A percentile compares a stretch with the other conserved stretches of the same genome.
phyloP scores from a whole-genome alignment of 2,797 vertebrate genomes.

The Nannoperca obscura region DNA sequence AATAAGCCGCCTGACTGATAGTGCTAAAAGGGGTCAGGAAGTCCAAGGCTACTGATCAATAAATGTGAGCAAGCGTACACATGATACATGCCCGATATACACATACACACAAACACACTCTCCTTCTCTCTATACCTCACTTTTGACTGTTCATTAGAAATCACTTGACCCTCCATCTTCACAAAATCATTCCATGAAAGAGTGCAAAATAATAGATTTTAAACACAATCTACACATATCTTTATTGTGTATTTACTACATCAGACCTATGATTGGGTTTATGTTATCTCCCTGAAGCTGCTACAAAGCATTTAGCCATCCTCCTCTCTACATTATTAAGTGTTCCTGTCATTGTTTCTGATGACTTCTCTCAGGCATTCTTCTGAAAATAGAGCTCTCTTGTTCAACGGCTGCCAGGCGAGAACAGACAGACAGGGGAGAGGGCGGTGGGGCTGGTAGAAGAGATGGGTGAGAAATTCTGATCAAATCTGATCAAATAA shows the following conservation, averaged over 20 bases:
- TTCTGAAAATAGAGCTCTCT: constrained; percentile 67
- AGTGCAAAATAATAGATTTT: constrained; percentile 26
- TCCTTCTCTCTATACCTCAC: background rate
- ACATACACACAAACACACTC: constrained; percentile 36
- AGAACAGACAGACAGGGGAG: constrained; percentile 32
- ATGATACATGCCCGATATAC: constrained; percentile 35
- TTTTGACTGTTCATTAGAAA: constrained; percentile 41
- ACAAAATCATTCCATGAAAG: constrained; percentile 34
- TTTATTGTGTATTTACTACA: constrained; percentile 47
- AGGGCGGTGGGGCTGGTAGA: constrained; percentile 33
- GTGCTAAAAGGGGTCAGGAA: constrained; percentile 78
- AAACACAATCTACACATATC: constrained; percentile 27
- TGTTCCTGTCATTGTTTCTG: constrained; percentile 61
- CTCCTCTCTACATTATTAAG: constrained; percentile 54
- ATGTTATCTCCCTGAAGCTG: constrained; percentile 33
- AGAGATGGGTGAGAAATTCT: constrained; percentile 32
- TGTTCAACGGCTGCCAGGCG: constrained; percentile 49
- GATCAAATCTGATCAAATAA: constrained; percentile 70
- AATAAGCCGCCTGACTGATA: constrained; percentile 68
- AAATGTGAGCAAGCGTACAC: constrained; percentile 61
- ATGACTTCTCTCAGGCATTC: constrained; percentile 61
- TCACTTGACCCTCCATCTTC: constrained; percentile 17
- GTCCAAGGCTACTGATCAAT: constrained; percentile 73
- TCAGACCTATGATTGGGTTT: constrained; percentile 36
- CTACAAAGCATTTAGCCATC: constrained; percentile 46